Conservation (phyloP, 2,888 invertebrate genomes). For the Fragum sueziense region DNA sequence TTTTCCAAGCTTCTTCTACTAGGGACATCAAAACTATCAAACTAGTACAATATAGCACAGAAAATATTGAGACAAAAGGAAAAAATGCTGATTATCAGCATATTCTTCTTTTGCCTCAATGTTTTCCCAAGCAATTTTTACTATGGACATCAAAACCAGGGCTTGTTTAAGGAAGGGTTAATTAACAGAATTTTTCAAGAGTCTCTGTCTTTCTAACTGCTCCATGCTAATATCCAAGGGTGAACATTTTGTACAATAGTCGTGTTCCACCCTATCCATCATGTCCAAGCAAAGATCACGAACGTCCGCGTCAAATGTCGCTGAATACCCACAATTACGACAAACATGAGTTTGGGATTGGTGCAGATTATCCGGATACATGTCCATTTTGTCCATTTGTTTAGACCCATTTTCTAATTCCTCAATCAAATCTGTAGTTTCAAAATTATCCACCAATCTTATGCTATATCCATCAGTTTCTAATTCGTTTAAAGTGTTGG, state of each 20-base stretch:
- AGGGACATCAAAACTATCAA: no score
- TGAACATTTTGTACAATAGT: constrained; percentile 50
- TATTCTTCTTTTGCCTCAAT: no score
- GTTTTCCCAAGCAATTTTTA: no score
- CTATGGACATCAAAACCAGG: no score
- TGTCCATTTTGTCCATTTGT: constrained; percentile 29
- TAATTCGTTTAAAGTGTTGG: no score
- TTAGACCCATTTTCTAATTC: constrained; percentile 29
- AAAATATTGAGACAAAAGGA: background rate
- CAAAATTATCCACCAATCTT: no score
- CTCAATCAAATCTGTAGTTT: constrained; percentile 7
- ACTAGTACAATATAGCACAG: no score
- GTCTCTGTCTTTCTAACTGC: constrained; percentile 40
- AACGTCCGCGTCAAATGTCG: background rate
- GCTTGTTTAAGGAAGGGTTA: no score
- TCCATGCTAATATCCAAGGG: constrained; percentile 56
- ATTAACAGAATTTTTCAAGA: constrained; percentile 12
- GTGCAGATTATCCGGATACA: constrained; percentile 5
- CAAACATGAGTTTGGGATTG: constrained; percentile 41
- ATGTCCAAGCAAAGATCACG: background rate
- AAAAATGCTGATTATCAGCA: background rate
- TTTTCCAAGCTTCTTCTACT: no score
- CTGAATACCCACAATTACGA: constrained; percentile 48
- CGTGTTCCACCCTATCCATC: constrained; percentile 36
- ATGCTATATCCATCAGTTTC: no score